Conservation (phyloP, 2,113 vertebrate species). For the Entomyzon cyanotis region DNA sequence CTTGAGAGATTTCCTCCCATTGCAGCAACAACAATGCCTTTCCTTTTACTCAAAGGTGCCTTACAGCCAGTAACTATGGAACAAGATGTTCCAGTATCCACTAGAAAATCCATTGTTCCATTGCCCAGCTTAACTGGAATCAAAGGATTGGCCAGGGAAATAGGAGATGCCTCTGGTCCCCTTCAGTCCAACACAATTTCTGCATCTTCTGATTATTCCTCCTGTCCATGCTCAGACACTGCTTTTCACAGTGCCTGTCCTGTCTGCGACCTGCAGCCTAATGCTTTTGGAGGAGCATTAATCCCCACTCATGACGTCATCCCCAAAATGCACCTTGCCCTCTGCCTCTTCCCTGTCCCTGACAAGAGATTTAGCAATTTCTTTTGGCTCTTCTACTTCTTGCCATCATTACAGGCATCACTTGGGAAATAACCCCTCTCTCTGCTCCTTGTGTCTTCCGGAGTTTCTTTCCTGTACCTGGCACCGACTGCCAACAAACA, state of each 20-base stretch:
- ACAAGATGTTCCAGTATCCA: not conserved
- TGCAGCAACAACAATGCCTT: not conserved
- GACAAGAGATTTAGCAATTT: not conserved
- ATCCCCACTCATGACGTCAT: not conserved
- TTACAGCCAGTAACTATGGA: too few species aligned
- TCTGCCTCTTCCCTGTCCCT: too few species aligned
- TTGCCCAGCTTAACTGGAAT: not conserved
- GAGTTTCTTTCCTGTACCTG: not conserved
- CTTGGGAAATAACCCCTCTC: not conserved
- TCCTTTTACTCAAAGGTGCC: not conserved
- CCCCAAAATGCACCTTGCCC: not conserved
- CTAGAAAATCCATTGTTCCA: not conserved
- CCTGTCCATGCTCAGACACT: not conserved
- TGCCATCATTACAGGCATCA: not conserved
- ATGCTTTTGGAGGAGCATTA: not conserved
- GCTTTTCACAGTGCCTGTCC: not conserved
- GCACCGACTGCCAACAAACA: too few species aligned
- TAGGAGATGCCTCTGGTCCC: not conserved
- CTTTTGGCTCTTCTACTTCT: not conserved
- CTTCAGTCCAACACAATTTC: not conserved
- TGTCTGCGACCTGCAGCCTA: not conserved
- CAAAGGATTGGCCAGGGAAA: not conserved
- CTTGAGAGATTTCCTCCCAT: not conserved
- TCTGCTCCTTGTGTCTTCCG: not conserved
- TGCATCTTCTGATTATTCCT: not conserved